phyloP scores from a whole-genome alignment of 2,888 invertebrate genomes.

The Halictus quadricinctus region DNA sequence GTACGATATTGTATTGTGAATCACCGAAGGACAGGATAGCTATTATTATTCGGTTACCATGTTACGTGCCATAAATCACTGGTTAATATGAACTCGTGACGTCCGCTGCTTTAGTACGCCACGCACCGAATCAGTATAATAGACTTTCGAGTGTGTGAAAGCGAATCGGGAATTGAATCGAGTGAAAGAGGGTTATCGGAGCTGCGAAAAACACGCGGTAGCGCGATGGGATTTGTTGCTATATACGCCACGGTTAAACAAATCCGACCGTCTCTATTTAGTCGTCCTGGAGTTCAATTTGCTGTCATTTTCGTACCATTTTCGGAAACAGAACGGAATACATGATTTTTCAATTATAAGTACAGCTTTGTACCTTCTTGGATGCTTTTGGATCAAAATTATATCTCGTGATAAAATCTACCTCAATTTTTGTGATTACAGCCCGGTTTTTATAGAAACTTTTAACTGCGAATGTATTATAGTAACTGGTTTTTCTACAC shows the following conservation, averaged over 20 bases:
- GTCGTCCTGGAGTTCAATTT: not conserved
- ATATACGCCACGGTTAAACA: not conserved
- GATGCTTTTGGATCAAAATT: too few species aligned
- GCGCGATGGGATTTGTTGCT: not conserved
- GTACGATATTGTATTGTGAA: constrained; percentile 9
- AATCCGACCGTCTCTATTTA: not conserved
- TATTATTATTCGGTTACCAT: constrained; percentile 19
- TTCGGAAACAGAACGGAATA: too few species aligned
- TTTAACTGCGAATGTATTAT: too few species aligned
- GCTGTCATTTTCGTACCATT: too few species aligned
- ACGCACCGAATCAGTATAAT: constrained; percentile 50
- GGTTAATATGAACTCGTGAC: constrained; percentile 31
- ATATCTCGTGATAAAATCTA: too few species aligned
- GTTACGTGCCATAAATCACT: constrained; percentile 43
- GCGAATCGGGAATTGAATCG: constrained; percentile 33
- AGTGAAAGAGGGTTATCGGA: constrained; percentile 9
- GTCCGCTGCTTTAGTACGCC: constrained; percentile 31
- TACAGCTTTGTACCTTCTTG: too few species aligned
- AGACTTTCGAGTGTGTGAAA: constrained; percentile 47
- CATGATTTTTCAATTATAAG: too few species aligned
- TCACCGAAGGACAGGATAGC: constrained; percentile 14
- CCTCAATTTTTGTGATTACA: too few species aligned
- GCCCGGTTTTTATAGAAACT: too few species aligned
- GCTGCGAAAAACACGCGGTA: not conserved
- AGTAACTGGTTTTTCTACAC: too few species aligned